Evolutionary conservation across 2,797 vertebrate species (phyloP).

Genomic region (Anableps anableps): DNA sequence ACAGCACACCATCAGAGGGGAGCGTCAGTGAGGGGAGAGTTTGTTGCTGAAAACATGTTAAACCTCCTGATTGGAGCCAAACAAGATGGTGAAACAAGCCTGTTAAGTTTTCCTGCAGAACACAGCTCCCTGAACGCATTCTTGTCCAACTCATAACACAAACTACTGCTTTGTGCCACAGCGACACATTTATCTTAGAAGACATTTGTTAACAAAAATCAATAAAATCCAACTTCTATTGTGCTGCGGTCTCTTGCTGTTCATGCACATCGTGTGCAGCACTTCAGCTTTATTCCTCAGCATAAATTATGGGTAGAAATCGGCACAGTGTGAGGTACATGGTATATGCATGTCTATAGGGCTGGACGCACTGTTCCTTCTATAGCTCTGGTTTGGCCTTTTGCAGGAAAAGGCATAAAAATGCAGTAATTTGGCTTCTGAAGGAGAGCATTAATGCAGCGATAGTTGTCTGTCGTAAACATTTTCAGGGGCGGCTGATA

Average conservation of each 20-base stretch:
- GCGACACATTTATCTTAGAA: neutral
- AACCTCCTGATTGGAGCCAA: neutral
- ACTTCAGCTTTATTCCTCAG: neutral
- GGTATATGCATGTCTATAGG: neutral
- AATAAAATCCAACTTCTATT: constrained; percentile 14
- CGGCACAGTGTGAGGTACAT: neutral
- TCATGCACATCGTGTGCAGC: constrained; percentile 1
- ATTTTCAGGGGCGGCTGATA: constrained; percentile 44
- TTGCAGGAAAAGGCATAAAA: constrained; percentile 20
- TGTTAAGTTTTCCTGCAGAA: constrained; percentile 17
- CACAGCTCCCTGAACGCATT: constrained; percentile 17
- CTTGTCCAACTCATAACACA: constrained; percentile 20
- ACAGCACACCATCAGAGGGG: neutral
- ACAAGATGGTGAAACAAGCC: constrained; percentile 8
- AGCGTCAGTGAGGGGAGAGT: too few species aligned
- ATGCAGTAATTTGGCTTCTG: constrained; percentile 17
- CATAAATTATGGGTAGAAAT: neutral
- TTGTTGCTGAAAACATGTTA: neutral
- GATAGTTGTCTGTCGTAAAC: constrained; percentile 22
- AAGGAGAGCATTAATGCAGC: constrained; percentile 30
- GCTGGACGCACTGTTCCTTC: neutral
- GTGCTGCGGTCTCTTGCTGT: constrained; percentile 5
- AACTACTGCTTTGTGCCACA: neutral
- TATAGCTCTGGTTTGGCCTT: neutral
- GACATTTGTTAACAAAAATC: constrained; percentile 32